Evolutionary conservation across 1,140 invertebrate genomes (phyloP).

Genomic region (Euwallacea fornicatus): DNA sequence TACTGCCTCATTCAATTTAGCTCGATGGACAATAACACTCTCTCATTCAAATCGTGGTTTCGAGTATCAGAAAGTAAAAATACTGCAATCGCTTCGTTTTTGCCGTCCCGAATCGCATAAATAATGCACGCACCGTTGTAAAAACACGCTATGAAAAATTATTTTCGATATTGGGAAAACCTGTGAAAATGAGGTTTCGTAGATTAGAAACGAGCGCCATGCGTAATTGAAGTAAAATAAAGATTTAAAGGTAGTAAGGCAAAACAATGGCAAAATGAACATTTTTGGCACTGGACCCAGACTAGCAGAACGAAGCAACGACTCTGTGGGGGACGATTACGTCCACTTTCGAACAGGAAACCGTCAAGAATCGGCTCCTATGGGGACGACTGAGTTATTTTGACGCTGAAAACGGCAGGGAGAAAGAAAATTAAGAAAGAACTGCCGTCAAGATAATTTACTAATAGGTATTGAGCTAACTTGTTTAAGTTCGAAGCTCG

Average conservation of each 20-base stretch:
- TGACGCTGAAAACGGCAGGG: conserved; percentile 26
- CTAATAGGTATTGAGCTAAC: conserved; percentile 34
- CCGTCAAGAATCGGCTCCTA: conserved; percentile 30
- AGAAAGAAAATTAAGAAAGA: conserved; percentile 34
- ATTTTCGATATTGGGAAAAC: neutral
- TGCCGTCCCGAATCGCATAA: too few species aligned
- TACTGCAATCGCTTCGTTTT: too few species aligned
- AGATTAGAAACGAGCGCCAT: neutral
- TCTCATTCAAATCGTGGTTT: too few species aligned
- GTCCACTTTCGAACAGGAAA: conserved; percentile 31
- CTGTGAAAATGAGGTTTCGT: neutral
- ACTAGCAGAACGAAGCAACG: conserved; percentile 29
- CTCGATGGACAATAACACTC: too few species aligned
- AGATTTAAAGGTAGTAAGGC: conserved; percentile 22
- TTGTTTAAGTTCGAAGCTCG: conserved; percentile 29
- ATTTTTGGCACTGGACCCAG: conserved; percentile 32
- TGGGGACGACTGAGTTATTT: conserved; percentile 31
- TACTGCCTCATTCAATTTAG: too few species aligned
- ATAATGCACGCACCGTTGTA: too few species aligned
- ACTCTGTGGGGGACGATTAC: conserved; percentile 32
- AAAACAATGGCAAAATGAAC: conserved; percentile 31
- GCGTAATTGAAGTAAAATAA: conserved; percentile 9
- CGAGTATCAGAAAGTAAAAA: too few species aligned
- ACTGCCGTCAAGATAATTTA: conserved; percentile 34
- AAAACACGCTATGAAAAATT: neutral